Conservation (phyloP, 2,888 invertebrate genomes). For the Brachypalpus laphriformis region DNA sequence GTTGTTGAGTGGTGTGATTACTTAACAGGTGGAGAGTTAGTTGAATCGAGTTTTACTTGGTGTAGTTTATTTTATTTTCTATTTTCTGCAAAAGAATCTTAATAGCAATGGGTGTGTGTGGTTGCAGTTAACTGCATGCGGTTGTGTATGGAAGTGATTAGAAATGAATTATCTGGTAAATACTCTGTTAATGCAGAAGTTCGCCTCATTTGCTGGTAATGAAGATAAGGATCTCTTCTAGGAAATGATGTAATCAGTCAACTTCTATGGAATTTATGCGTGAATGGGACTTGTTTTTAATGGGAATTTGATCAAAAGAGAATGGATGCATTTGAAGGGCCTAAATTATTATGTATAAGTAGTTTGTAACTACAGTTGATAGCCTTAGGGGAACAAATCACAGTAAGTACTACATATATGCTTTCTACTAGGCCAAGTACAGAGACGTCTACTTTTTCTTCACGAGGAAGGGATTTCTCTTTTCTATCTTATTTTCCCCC, state of each 20-base stretch:
- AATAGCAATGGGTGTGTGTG: constrained; percentile 51
- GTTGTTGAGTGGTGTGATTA: constrained; percentile 63
- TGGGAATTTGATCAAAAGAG: neutral
- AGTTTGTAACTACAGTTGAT: neutral
- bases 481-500: too few relatives aligned
- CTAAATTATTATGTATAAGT: neutral
- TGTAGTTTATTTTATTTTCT: neutral
- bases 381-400: too few relatives aligned
- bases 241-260: constrained; percentile 22
- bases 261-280: neutral
- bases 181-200: constrained; percentile 29
- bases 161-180: constrained; percentile 64
- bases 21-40: constrained; percentile 66
- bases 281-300: constrained; percentile 22
- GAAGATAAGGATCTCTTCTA: constrained; percentile 51
- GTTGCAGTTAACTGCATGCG: constrained; percentile 5
- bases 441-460: too few relatives aligned
- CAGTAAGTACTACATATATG: too few relatives aligned
- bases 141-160: constrained; percentile 53
- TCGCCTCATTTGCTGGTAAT: constrained; percentile 19
- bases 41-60: constrained; percentile 48
- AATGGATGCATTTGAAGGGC: neutral
- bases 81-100: constrained; percentile 42
- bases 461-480: too few relatives aligned
- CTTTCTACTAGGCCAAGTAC: too few relatives aligned